Evolutionary conservation across 2,888 invertebrate genomes (phyloP).

Genomic region (Mechanitis messenoides): DNA sequence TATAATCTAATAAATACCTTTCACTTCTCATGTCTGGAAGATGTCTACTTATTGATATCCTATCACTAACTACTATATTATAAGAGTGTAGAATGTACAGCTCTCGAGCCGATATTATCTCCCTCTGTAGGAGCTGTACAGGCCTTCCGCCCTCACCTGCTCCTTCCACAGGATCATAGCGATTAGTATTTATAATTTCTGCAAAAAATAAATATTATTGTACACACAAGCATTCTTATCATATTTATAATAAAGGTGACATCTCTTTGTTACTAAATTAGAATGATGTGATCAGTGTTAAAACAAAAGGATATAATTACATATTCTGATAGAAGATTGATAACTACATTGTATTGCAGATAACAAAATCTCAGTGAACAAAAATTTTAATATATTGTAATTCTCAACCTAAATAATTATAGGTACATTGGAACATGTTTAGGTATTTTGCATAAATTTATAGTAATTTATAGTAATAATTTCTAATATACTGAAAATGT

Average conservation of each 20-base stretch:
- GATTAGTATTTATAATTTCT: conserved; percentile 86
- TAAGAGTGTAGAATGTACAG: conserved; percentile 90
- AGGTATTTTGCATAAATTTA: too few species aligned
- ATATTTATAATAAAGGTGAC: too few species aligned
- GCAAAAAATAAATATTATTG: conserved; percentile 31
- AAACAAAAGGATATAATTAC: not conserved
- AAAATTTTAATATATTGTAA: too few species aligned
- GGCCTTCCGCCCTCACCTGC: conserved; percentile 89
- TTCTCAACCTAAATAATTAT: too few species aligned
- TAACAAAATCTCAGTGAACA: too few species aligned
- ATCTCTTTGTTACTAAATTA: conserved; percentile 2
- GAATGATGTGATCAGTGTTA: not conserved
- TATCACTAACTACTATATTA: conserved; percentile 91
- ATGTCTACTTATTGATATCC: conserved; percentile 88
- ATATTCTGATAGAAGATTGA: not conserved
- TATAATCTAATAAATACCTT: conserved; percentile 68
- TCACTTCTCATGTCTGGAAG: conserved; percentile 90
- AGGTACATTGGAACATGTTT: too few species aligned
- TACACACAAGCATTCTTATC: too few species aligned
- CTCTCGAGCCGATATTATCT: conserved; percentile 85
- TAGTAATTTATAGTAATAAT: too few species aligned
- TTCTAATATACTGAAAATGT: too few species aligned
- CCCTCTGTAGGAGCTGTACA: conserved; percentile 84
- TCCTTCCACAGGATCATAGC: conserved; percentile 83
- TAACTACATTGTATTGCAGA: not conserved